These are phyloP conservation scores for Peromyscus eremicus DNA, from an alignment of 2,797 vertebrate species.

Conservation along the genomic window DNA sequence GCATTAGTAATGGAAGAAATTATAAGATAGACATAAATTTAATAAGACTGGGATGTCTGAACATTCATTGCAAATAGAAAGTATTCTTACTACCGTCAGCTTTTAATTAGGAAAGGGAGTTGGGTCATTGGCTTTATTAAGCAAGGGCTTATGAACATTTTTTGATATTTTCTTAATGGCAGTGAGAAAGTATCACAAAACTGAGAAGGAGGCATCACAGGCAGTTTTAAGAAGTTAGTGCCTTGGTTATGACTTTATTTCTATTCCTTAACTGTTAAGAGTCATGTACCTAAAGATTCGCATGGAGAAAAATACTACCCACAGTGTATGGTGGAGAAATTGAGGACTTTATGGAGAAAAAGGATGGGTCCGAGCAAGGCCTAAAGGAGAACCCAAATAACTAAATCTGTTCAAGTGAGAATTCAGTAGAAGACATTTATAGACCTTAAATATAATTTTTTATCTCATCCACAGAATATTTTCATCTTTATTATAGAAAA, in stretches of 20 bases:
- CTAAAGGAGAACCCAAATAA: slow-evolving; percentile 15
- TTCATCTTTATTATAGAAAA: slow-evolving; percentile 45
- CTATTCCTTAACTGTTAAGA: slow-evolving; percentile 23
- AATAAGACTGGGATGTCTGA: slow-evolving; percentile 72
- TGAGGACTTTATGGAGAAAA: neutral
- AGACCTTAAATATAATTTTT: neutral
- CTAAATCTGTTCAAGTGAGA: slow-evolving; percentile 5
- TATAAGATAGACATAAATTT: slow-evolving; percentile 77
- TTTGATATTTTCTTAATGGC: slow-evolving; percentile 46
- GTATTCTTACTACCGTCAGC: slow-evolving; percentile 63
- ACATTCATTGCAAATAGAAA: slow-evolving; percentile 69
- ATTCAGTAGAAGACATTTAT: neutral
- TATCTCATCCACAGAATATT: neutral
- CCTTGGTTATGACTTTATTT: neutral
- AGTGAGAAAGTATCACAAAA: slow-evolving; percentile 60
- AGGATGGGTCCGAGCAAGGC: neutral
- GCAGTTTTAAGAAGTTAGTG: slow-evolving; percentile 42
- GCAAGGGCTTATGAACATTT: slow-evolving; percentile 64
- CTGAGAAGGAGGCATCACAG: neutral
- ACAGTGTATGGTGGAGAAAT: neutral
- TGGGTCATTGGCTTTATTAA: slow-evolving; percentile 77
- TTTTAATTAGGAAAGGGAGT: slow-evolving; percentile 78
- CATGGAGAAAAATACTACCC: neutral
- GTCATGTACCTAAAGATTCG: slow-evolving; percentile 29
- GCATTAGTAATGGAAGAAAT: slow-evolving; percentile 74